phyloP scores from a whole-genome alignment of 2,888 invertebrate species.

The Deroplatys truncata region DNA sequence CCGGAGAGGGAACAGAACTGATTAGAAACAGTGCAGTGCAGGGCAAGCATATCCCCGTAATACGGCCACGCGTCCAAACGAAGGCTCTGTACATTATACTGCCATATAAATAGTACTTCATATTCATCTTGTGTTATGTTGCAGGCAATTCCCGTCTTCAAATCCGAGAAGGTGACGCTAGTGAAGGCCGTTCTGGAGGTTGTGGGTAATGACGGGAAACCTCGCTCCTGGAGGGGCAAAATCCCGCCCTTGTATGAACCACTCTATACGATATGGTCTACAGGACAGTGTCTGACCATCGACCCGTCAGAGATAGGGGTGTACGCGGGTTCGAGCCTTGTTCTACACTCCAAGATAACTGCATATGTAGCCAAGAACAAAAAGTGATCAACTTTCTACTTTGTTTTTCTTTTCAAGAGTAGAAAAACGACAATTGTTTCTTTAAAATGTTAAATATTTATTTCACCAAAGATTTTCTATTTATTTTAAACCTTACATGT shows the following conservation, averaged over 20 bases:
- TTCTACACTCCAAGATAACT: slow-evolving; percentile 3
- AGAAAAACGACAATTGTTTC: not conserved
- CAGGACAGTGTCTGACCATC: slow-evolving; percentile 23
- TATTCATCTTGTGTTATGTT: too few species aligned
- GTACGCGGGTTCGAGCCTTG: not conserved
- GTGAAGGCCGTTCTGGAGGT: slow-evolving; percentile 23
- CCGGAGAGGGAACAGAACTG: too few species aligned
- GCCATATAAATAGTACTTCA: too few species aligned
- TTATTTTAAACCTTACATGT: too few species aligned
- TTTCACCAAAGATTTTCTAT: not conserved
- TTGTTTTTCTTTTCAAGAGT: not conserved
- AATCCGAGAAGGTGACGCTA: not conserved
- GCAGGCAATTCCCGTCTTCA: not conserved
- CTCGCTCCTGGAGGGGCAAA: slow-evolving; percentile 25
- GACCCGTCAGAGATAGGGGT: slow-evolving; percentile 10
- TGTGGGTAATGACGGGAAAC: slow-evolving; percentile 19
- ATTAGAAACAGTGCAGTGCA: too few species aligned
- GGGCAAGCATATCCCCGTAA: too few species aligned
- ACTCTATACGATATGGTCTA: not conserved
- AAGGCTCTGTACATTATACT: too few species aligned
- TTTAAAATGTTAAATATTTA: not conserved
- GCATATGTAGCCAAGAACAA: not conserved
- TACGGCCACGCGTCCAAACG: too few species aligned
- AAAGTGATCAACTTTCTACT: not conserved
- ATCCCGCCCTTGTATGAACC: slow-evolving; percentile 9